Evolutionary conservation across 1,140 invertebrate species (phyloP), one percentile per base, ranked within the genome.

Genomic region (Zaprionus davidi): DNA sequence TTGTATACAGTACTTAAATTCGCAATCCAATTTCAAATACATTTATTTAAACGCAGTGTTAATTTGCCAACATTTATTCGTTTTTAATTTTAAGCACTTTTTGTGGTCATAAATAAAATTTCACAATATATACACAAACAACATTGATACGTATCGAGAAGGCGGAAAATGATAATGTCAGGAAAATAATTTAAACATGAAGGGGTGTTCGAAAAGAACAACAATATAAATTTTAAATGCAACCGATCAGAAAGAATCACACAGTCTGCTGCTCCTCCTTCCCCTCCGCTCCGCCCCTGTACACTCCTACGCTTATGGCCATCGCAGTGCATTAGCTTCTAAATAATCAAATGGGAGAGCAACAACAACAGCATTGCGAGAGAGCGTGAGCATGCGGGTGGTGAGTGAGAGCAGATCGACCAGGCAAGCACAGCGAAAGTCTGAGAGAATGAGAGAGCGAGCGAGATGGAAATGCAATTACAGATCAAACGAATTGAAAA

Each of bases 401-500:
- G 38, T 31, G 34, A 49, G 57, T n/a, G 46, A 34, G 20, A 41
- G 67, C n/a, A 46, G 41, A 22, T 9, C 31, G 31, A 34, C 31
- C 31, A 34, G 26, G 15, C 11, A 2, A 44, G 36, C 44, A 31
- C 2, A 34, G 41, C 11, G 7, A 17, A 17, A 9, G n/a, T n/a
- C 7, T 24, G 38, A 64, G 36, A 41, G 64, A 28, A 24, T 5
- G 64, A 20, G 13, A 17, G 46, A 49, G n/a, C 2, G 38, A 15
- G 26, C 41, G 46, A 76, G 62, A 72, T 55, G 56, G 38, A 66
- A 76, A 38, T 63, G 69, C 68, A 72, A 72, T 72, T 46, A 72
- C 62, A 76, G 74, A 76, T 72, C 74, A 76, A 71, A 65, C 53
- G 60, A 76, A 76, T 76, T 76, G 60, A 71, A 70, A 70, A 58